phyloP scores from a whole-genome alignment of 2,797 vertebrate species.

The Cryptoblepharus egeriae region DNA sequence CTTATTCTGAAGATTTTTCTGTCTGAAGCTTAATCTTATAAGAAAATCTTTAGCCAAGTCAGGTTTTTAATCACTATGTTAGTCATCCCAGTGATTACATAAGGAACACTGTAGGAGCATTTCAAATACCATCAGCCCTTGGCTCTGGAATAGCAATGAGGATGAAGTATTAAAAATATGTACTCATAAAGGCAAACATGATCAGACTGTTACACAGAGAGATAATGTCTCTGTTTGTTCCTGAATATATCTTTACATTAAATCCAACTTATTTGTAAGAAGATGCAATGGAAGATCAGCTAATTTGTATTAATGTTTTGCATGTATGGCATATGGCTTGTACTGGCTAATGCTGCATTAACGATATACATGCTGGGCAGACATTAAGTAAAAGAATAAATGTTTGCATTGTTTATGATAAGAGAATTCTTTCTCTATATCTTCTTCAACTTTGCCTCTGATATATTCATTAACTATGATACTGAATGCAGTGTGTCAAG shows the following conservation, averaged over 20 bases:
- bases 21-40: conserved; percentile 44
- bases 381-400: conserved; percentile 80
- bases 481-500: conserved; percentile 64
- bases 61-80: conserved; percentile 69
- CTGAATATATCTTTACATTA: conserved; percentile 69
- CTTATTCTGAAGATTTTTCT: conserved; percentile 47
- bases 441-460: conserved; percentile 66
- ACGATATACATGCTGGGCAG: conserved; percentile 79
- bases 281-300: conserved; percentile 71
- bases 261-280: conserved; percentile 73
- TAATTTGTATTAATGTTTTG: conserved; percentile 82
- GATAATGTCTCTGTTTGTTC: conserved; percentile 56
- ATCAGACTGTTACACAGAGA: conserved; percentile 58
- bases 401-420: conserved; percentile 82
- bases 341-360: conserved; percentile 80
- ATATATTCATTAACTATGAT: conserved; percentile 69
- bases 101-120: conserved; percentile 71
- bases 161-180: conserved; percentile 57
- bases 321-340: conserved; percentile 76
- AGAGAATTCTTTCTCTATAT: conserved; percentile 72
- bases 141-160: conserved; percentile 73
- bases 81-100: conserved; percentile 75
- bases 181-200: conserved; percentile 61
- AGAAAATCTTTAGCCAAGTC: conserved; percentile 69
- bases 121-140: conserved; percentile 73